Conservation (phyloP, 2,113 vertebrate genomes). For the Epinephelus moara region DNA sequence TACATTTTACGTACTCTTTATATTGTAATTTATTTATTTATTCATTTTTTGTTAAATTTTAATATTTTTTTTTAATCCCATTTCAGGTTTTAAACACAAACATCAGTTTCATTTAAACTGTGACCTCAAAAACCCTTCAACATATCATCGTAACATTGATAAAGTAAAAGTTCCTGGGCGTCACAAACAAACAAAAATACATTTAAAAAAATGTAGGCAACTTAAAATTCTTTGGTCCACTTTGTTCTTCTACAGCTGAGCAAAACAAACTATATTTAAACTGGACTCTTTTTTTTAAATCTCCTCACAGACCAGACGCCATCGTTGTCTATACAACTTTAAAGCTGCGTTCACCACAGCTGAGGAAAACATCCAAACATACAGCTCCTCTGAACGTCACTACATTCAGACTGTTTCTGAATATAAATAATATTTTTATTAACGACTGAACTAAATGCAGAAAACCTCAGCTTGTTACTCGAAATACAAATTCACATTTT, state of each 20-base stretch:
- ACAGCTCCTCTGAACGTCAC: too few relatives aligned
- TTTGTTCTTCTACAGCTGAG: neutral
- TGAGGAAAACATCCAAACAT: too few relatives aligned
- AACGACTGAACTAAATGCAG: too few relatives aligned
- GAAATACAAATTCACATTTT: too few relatives aligned
- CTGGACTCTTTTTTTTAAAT: too few relatives aligned
- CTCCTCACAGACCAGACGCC: too few relatives aligned
- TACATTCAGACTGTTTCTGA: too few relatives aligned
- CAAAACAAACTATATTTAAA: too few relatives aligned
- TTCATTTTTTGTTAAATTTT: neutral
- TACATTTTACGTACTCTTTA: neutral
- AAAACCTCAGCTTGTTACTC: too few relatives aligned
- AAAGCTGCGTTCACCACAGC: too few relatives aligned
- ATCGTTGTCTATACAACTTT: too few relatives aligned
- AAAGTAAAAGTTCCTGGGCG: neutral
- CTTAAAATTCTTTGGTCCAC: slow-evolving; percentile 50
- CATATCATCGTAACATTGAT: neutral
- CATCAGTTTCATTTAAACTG: neutral
- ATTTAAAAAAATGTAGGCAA: slow-evolving; percentile 5
- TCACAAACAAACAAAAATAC: neutral
- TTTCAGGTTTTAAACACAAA: neutral
- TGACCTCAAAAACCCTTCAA: neutral
- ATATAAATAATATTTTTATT: too few relatives aligned
- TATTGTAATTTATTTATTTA: neutral
- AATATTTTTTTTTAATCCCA: neutral